Conservation (phyloP, 1,140 invertebrate species). For the Drosophila setifemur region DNA sequence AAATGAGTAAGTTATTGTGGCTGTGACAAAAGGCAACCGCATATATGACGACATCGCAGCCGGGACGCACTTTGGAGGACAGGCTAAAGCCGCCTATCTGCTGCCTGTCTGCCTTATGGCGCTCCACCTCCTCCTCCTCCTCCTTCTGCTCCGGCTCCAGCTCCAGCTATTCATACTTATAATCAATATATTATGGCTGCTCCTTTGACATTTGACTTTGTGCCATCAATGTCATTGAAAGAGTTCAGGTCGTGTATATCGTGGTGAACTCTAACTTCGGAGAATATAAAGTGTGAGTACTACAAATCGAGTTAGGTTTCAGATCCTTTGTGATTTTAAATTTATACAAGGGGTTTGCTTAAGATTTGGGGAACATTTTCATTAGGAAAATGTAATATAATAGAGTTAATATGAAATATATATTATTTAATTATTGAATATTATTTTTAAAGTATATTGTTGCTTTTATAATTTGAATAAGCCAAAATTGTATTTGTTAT, state of each 20-base stretch:
- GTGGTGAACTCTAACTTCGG: not conserved
- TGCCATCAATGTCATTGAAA: constrained; percentile 54
- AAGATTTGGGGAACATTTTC: too few relatives aligned
- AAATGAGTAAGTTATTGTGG: constrained; percentile 81
- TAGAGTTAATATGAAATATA: too few relatives aligned
- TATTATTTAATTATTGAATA: too few relatives aligned
- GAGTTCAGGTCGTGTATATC: constrained; percentile 5
- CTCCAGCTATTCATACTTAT: constrained; percentile 58
- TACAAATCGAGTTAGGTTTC: too few relatives aligned
- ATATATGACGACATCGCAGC: constrained; percentile 54
- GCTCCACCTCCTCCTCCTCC: too few relatives aligned
- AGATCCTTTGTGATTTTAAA: too few relatives aligned
- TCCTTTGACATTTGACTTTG: constrained; percentile 69
- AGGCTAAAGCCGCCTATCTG: constrained; percentile 21
- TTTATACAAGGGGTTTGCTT: too few relatives aligned
- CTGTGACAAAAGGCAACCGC: constrained; percentile 73
- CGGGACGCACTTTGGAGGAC: constrained; percentile 55
- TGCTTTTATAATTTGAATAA: too few relatives aligned
- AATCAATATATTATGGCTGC: constrained; percentile 72
- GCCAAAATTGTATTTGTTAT: too few relatives aligned
- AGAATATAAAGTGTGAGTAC: too few relatives aligned
- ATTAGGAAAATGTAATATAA: too few relatives aligned
- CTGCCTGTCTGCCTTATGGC: constrained; percentile 7
- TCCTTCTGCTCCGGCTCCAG: constrained; percentile 13
- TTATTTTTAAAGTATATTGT: too few relatives aligned